These are phyloP conservation scores for Nematostella vectensis DNA, from an alignment of 92 coral and sea anemone species.

Conservation along the genomic window DNA sequence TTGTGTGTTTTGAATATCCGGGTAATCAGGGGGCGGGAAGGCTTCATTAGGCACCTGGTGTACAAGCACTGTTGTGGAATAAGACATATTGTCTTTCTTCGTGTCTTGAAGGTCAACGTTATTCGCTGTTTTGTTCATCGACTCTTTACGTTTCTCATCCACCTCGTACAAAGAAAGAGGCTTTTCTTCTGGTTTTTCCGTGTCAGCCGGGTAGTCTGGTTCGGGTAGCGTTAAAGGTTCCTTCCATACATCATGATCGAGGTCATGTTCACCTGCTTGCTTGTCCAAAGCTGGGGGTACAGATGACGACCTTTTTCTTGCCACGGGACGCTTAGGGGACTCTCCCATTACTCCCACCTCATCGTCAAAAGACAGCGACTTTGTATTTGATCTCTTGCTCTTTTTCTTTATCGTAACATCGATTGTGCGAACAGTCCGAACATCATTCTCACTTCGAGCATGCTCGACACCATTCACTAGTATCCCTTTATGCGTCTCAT, in stretches of 20 bases:
- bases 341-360: background rate
- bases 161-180: no score
- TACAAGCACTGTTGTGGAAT: background rate
- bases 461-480: background rate
- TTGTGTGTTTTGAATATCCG: no score
- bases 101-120: background rate
- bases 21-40: background rate
- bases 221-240: slow-evolving; percentile 26
- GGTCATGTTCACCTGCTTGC: background rate
- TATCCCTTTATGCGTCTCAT: background rate
- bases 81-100: background rate
- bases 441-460: background rate
- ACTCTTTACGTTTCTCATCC: background rate
- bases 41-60: background rate
- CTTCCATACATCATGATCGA: slow-evolving; percentile 8
- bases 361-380: background rate
- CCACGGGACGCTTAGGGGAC: slow-evolving; percentile 5
- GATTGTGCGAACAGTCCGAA: background rate
- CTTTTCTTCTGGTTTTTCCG: background rate
- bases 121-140: no score
- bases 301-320: slow-evolving; percentile 41
- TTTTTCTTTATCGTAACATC: no score
- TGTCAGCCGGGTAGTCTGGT: slow-evolving; percentile 35
- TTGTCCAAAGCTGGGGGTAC: slow-evolving; percentile 19
- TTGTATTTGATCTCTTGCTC: background rate